Percentiles rank a stretch among this genome's conserved stretches.
Evolutionary conservation across 2,797 vertebrate species (phyloP).

Genomic region (Xerus rutilus): DNA sequence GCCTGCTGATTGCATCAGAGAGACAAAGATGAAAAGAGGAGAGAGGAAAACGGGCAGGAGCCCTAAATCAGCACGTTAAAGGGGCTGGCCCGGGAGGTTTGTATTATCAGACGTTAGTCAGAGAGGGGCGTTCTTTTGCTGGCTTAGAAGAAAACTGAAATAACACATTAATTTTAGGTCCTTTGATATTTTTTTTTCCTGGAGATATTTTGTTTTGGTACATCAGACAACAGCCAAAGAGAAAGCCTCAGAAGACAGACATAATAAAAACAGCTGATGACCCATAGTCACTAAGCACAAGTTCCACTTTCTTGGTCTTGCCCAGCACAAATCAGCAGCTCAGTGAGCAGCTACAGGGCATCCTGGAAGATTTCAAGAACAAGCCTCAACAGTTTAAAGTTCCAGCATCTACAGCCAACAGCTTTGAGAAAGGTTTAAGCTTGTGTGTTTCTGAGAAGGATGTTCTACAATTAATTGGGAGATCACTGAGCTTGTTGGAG

Average conservation of each 20-base stretch:
- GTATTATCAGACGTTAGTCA: slow-evolving; percentile 86
- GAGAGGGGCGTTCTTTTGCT: slow-evolving; percentile 80
- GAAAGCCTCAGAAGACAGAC: slow-evolving; percentile 77
- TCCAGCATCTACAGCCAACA: neutral
- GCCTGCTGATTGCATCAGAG: slow-evolving; percentile 85
- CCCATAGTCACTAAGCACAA: slow-evolving; percentile 59
- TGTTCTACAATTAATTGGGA: neutral
- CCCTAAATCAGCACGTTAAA: slow-evolving; percentile 88
- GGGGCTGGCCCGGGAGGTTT: slow-evolving; percentile 85
- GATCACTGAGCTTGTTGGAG: neutral
- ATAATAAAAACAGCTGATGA: slow-evolving; percentile 79
- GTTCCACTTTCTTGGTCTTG: slow-evolving; percentile 62
- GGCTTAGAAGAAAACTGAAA: slow-evolving; percentile 86
- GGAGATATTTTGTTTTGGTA: slow-evolving; percentile 85
- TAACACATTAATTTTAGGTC: slow-evolving; percentile 81
- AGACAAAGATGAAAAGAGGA: slow-evolving; percentile 84
- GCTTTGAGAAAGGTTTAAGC: slow-evolving; percentile 2
- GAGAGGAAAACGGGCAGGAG: slow-evolving; percentile 84
- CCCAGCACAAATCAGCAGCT: slow-evolving; percentile 3
- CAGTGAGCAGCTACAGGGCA: neutral
- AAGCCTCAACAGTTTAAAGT: neutral
- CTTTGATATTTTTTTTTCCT: slow-evolving; percentile 79
- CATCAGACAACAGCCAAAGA: slow-evolving; percentile 78
- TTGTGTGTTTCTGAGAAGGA: neutral
- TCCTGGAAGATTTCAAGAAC: slow-evolving; percentile 39